A percentile compares a stretch with the other conserved stretches of the same genome.
These are phyloP conservation scores for Coenonympha arcania DNA, from an alignment of 2,888 invertebrate genomes.

Conservation along the genomic window DNA sequence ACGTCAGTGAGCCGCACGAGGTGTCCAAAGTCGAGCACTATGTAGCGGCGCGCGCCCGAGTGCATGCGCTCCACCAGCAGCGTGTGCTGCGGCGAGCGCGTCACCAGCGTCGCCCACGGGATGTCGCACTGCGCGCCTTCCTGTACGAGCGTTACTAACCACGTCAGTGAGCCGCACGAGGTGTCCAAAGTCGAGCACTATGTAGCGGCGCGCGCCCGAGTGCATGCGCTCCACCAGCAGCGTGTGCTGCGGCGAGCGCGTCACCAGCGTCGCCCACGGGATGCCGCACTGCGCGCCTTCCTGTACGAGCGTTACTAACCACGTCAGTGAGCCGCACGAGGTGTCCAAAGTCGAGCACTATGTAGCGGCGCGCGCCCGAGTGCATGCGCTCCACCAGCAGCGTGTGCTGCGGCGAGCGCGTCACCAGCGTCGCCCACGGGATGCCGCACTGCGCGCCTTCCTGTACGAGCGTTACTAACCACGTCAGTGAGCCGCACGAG, in stretches of 20 bases:
- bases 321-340: no score
- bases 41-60: constrained; percentile 92
- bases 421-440: no score
- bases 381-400: no score
- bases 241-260: constrained; percentile 86
- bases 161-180: constrained; percentile 89
- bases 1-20: constrained; percentile 89
- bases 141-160: constrained; percentile 33
- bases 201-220: constrained; percentile 92
- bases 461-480: no score
- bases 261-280: constrained; percentile 84
- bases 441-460: no score
- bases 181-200: constrained; percentile 92
- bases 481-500: no score
- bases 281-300: constrained; percentile 68
- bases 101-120: constrained; percentile 84
- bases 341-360: no score
- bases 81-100: constrained; percentile 86
- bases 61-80: constrained; percentile 95
- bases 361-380: no score
- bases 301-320: constrained; percentile 38
- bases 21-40: constrained; percentile 92
- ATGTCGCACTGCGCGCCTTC: constrained; percentile 66
- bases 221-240: constrained; percentile 94
- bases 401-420: no score